These are phyloP conservation scores for Heliconius congener DNA, from an alignment of 1,140 invertebrate genomes.

Conservation along the genomic window DNA sequence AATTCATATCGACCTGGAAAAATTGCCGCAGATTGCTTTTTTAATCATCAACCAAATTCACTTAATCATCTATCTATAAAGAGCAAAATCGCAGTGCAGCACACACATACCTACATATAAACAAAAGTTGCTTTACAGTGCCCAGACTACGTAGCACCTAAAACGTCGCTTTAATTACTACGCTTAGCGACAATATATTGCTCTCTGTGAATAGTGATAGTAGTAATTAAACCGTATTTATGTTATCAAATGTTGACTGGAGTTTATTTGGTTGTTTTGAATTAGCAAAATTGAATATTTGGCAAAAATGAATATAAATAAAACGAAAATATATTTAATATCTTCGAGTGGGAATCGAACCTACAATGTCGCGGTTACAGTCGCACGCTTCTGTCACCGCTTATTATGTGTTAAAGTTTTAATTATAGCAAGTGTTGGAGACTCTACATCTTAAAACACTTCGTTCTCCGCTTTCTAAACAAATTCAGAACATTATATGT, in stretches of 20 bases:
- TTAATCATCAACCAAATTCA: not conserved
- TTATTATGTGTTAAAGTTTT: no score
- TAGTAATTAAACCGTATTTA: slow-evolving; percentile 2
- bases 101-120: not conserved
- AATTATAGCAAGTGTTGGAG: no score
- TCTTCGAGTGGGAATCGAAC: no score
- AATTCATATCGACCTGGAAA: no score
- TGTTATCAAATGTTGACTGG: not conserved
- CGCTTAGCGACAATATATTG: slow-evolving; percentile 6
- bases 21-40: not conserved
- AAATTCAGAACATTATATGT: no score
- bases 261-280: not conserved
- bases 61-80: not conserved
- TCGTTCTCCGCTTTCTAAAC: no score
- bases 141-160: not conserved
- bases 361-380: no score
- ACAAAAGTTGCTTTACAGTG: not conserved
- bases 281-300: no score
- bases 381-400: no score
- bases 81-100: not conserved
- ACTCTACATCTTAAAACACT: no score
- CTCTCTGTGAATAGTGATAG: slow-evolving; percentile 6
- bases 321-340: no score
- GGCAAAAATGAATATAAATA: no score
- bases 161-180: slow-evolving; percentile 1